Percentiles rank a stretch among this genome's conserved stretches.
Evolutionary conservation across 2,888 invertebrate genomes (phyloP).

Genomic region (Plebejus melissa): DNA sequence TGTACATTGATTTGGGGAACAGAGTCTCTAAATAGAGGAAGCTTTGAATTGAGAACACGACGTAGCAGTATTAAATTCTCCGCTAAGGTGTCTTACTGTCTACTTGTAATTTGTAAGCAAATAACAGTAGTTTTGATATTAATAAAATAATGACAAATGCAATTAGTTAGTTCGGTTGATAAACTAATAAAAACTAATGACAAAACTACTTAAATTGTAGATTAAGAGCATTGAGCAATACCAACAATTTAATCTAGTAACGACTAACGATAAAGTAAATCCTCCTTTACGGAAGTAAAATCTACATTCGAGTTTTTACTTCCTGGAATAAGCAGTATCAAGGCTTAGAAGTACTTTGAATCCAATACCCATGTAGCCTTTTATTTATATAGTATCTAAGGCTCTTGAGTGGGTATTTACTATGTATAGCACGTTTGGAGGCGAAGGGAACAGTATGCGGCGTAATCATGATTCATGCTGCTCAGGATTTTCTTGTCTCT

Average conservation of each 20-base stretch:
- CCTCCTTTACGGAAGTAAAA: not conserved
- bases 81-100: not conserved
- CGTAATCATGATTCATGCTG: conserved; percentile 6
- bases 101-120: not conserved
- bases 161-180: too few relatives aligned
- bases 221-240: not conserved
- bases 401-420: conserved; percentile 2
- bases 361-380: conserved; percentile 1
- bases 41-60: conserved; percentile 16
- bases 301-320: not conserved
- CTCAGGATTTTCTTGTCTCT: conserved; percentile 3
- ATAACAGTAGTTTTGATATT: not conserved
- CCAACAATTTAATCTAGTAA: not conserved
- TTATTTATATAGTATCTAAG: conserved; percentile 5
- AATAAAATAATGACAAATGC: too few relatives aligned
- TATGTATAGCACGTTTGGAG: conserved; percentile 6
- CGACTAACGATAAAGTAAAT: not conserved
- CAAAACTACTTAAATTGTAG: not conserved
- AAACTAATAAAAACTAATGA: too few relatives aligned
- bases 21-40: conserved; percentile 16
- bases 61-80: conserved; percentile 2
- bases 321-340: not conserved
- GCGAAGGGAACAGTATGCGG: conserved; percentile 7
- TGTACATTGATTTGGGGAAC: conserved; percentile 7
- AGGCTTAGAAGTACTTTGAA: not conserved